Conservation (phyloP, 2,888 invertebrate species). For the Arctia plantaginis region DNA sequence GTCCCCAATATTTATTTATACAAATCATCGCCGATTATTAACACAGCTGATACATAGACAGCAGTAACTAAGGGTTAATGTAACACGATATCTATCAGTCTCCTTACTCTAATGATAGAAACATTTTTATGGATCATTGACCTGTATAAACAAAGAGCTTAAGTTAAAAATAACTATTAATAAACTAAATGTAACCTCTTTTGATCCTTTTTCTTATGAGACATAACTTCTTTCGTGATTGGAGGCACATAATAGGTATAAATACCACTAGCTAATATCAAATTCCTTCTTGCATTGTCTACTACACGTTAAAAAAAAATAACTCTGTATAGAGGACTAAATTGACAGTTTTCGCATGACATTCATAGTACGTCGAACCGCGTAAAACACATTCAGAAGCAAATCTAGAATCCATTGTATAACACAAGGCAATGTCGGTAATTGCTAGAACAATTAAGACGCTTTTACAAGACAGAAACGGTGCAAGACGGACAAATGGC, state of each 20-base stretch:
- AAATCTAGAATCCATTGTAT: constrained; percentile 38
- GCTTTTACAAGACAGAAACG: constrained; percentile 35
- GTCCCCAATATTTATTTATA: background rate
- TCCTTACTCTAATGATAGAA: background rate
- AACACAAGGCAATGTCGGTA: constrained; percentile 27
- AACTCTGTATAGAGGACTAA: background rate
- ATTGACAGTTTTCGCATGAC: background rate
- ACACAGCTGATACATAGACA: background rate
- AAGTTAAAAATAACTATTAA: background rate
- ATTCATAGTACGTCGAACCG: constrained; percentile 3
- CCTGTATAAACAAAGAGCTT: background rate
- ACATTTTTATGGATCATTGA: background rate
- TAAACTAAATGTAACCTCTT: background rate
- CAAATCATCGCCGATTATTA: background rate
- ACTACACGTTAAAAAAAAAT: background rate
- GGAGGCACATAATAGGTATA: background rate
- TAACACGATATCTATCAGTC: background rate
- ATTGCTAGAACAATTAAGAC: constrained; percentile 46
- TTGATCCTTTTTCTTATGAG: background rate
- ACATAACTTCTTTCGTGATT: background rate
- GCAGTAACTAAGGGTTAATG: background rate
- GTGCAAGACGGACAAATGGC: constrained; percentile 55
- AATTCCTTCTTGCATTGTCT: background rate
- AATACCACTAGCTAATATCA: background rate
- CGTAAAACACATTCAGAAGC: constrained; percentile 31